Conservation (phyloP, 2,888 invertebrate genomes). For the Troilus luridus region DNA sequence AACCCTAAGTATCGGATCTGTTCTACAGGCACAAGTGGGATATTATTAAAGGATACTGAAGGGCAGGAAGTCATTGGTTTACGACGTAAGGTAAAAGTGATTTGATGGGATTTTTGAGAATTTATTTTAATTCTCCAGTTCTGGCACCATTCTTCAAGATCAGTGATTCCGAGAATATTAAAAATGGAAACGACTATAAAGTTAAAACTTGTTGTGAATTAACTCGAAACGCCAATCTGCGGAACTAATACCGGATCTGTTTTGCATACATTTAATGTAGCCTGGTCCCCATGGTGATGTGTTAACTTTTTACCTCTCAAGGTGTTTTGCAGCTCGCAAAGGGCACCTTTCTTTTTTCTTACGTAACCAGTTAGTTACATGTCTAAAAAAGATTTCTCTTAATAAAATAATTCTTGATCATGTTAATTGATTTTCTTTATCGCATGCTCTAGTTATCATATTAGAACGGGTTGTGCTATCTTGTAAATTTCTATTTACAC, state of each 20-base stretch:
- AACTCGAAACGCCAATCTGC: too few species aligned
- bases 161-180: too few species aligned
- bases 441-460: neutral
- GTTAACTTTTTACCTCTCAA: neutral
- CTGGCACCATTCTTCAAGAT: too few species aligned
- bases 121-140: too few species aligned
- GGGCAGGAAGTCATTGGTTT: too few species aligned
- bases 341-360: neutral
- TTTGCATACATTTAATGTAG: neutral
- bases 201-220: too few species aligned
- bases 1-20: too few species aligned
- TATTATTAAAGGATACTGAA: too few species aligned
- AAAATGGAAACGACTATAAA: too few species aligned
- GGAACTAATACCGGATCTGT: neutral
- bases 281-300: neutral
- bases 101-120: too few species aligned
- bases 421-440: conserved; percentile 17
- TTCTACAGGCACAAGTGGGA: too few species aligned
- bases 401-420: neutral
- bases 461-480: neutral
- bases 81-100: too few species aligned
- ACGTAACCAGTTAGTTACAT: neutral
- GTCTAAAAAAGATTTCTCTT: neutral
- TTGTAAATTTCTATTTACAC: neutral
- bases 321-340: neutral